These are phyloP conservation scores for Corydoras sp. DNA, from an alignment of 2,113 vertebrate genomes.

Conservation along the genomic window DNA sequence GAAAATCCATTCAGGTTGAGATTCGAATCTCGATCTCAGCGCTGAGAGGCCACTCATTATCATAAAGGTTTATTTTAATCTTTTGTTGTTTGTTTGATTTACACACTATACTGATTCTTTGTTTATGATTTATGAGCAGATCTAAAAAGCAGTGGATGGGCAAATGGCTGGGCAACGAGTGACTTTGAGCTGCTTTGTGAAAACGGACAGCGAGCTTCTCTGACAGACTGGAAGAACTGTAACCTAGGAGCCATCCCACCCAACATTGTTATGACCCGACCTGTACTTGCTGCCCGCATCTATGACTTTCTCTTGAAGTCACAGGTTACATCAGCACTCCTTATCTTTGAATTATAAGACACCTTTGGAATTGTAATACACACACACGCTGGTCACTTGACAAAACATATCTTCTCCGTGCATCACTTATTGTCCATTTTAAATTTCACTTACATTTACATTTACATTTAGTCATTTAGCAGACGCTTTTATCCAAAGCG, in stretches of 20 bases:
- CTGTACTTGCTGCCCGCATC: slow-evolving; percentile 73
- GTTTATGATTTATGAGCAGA: slow-evolving; percentile 53
- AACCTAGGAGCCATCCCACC: slow-evolving; percentile 78
- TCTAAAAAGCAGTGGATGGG: slow-evolving; percentile 72
- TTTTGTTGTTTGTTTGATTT: background rate
- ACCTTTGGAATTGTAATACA: too few relatives aligned
- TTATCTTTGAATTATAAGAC: background rate
- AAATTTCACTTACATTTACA: too few relatives aligned
- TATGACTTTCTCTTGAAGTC: slow-evolving; percentile 79
- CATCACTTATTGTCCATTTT: too few relatives aligned
- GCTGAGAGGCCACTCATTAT: too few relatives aligned
- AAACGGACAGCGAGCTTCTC: slow-evolving; percentile 62
- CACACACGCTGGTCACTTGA: too few relatives aligned
- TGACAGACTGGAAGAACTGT: slow-evolving; percentile 77
- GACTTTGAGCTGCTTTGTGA: slow-evolving; percentile 79
- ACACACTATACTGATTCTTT: background rate
- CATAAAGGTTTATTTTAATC: too few relatives aligned
- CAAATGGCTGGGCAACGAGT: slow-evolving; percentile 52
- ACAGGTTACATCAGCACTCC: slow-evolving; percentile 61
- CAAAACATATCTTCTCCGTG: too few relatives aligned
- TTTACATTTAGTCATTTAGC: too few relatives aligned
- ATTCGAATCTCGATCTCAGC: too few relatives aligned
- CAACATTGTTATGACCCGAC: slow-evolving; percentile 76
- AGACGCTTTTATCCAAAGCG: too few relatives aligned
- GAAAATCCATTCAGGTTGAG: too few relatives aligned